Percentiles rank a stretch among this genome's conserved stretches.
Evolutionary conservation across 1,140 invertebrate species (phyloP).

Genomic region (Phymorhynchus buccinoides): DNA sequence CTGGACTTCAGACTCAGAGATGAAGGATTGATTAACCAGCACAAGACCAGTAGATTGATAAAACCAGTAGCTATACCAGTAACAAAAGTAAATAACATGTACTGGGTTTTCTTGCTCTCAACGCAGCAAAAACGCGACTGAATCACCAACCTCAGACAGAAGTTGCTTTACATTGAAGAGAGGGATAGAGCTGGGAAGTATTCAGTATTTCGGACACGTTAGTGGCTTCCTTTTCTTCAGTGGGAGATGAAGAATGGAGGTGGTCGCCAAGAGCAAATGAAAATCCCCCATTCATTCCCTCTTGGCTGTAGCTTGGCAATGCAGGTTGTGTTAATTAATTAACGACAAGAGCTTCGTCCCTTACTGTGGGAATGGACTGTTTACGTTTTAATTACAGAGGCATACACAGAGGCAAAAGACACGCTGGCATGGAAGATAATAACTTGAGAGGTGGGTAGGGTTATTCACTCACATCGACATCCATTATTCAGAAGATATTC

Average conservation of each 20-base stretch:
- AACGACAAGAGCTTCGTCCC: not conserved
- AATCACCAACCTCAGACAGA: too few relatives aligned
- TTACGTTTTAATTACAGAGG: not conserved
- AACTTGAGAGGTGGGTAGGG: not conserved
- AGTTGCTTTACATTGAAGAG: too few relatives aligned
- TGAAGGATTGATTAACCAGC: too few relatives aligned
- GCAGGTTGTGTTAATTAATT: not conserved
- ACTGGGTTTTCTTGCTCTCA: too few relatives aligned
- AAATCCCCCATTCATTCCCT: slow-evolving; percentile 37
- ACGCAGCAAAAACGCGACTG: too few relatives aligned
- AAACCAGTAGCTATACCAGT: too few relatives aligned
- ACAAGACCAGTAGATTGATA: too few relatives aligned
- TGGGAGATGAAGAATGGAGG: not conserved
- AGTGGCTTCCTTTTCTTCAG: not conserved
- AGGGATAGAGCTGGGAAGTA: too few relatives aligned
- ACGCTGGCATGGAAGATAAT: not conserved
- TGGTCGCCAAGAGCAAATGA: slow-evolving; percentile 35
- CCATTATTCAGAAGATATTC: too few relatives aligned
- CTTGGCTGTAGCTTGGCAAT: slow-evolving; percentile 9
- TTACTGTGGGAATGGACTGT: not conserved
- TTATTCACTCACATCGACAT: not conserved
- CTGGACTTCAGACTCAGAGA: too few relatives aligned
- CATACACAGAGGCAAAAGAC: not conserved
- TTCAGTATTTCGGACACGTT: not conserved
- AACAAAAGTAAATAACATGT: too few relatives aligned